These are phyloP conservation scores for Dendropsophus ebraccatus DNA, from an alignment of 2,113 vertebrate species.

Conservation along the genomic window DNA sequence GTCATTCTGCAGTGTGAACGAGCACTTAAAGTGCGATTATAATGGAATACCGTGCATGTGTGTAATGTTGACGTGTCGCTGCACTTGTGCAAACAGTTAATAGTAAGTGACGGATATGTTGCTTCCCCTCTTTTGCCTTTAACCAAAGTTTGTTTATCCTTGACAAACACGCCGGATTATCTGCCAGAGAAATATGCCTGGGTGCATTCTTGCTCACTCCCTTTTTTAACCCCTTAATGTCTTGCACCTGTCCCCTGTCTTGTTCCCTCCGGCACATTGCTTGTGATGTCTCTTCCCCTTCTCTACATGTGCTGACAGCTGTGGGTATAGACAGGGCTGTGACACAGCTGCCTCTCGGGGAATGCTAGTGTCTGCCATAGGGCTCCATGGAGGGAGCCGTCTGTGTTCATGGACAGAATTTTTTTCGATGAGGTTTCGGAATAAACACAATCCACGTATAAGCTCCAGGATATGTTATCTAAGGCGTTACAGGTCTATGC, in stretches of 20 bases:
- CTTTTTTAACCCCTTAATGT: background rate
- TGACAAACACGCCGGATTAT: background rate
- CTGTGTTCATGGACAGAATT: background rate
- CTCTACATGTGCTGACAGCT: slow-evolving; percentile 16
- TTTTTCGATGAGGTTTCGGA: background rate
- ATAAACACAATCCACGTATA: background rate
- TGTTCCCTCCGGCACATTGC: background rate
- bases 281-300: background rate
- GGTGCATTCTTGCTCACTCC: background rate
- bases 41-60: background rate
- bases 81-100: background rate
- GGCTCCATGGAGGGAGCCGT: background rate
- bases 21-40: too few species aligned
- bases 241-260: background rate
- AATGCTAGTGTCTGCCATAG: background rate
- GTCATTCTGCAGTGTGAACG: too few species aligned
- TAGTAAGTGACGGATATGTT: background rate
- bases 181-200: background rate
- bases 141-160: slow-evolving; percentile 12
- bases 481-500: background rate
- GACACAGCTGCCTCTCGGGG: background rate
- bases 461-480: background rate
- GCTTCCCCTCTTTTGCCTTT: background rate
- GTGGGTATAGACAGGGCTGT: background rate
- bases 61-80: background rate